These are phyloP conservation scores for Antedon mediterranea DNA, from an alignment of 53 echinoderm and acorn worm genomes.

Conservation along the genomic window DNA sequence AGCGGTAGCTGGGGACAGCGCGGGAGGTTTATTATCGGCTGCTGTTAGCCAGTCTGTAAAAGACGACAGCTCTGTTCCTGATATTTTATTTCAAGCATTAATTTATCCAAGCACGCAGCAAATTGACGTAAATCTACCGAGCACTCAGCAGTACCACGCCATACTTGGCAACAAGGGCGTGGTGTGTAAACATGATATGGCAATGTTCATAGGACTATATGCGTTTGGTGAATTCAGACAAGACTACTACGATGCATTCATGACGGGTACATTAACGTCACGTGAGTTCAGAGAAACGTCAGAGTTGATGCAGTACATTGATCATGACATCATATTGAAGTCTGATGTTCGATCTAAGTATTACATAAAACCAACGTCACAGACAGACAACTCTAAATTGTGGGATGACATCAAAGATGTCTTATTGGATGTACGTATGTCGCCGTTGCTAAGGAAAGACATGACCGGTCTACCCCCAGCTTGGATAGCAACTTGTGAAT, in stretches of 20 bases:
- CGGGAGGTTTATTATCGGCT: constrained; percentile 67
- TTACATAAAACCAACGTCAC: neutral
- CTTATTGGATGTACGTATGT: constrained; percentile 38
- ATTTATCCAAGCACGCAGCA: constrained; percentile 60
- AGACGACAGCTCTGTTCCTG: constrained; percentile 40
- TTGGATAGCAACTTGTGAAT: constrained; percentile 41
- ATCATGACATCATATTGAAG: constrained; percentile 16
- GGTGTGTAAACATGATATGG: neutral
- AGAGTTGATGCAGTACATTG: constrained; percentile 20
- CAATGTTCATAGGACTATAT: neutral
- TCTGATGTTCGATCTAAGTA: neutral
- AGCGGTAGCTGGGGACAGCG: constrained; percentile 75
- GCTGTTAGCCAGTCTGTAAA: constrained; percentile 49
- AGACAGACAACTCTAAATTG: constrained; percentile 7
- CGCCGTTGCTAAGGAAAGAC: constrained; percentile 39
- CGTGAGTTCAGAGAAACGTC: constrained; percentile 15
- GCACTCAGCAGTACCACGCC: constrained; percentile 52
- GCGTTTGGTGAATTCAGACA: neutral
- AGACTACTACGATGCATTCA: constrained; percentile 2
- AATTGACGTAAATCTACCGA: constrained; percentile 60
- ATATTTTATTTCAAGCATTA: constrained; percentile 41
- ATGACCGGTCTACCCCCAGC: constrained; percentile 56
- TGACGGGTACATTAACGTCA: constrained; percentile 15
- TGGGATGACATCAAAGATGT: constrained; percentile 27
- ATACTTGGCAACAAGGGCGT: neutral